Evolutionary conservation across 2,113 vertebrate species (phyloP).

Genomic region (Ptyas mucosa): DNA sequence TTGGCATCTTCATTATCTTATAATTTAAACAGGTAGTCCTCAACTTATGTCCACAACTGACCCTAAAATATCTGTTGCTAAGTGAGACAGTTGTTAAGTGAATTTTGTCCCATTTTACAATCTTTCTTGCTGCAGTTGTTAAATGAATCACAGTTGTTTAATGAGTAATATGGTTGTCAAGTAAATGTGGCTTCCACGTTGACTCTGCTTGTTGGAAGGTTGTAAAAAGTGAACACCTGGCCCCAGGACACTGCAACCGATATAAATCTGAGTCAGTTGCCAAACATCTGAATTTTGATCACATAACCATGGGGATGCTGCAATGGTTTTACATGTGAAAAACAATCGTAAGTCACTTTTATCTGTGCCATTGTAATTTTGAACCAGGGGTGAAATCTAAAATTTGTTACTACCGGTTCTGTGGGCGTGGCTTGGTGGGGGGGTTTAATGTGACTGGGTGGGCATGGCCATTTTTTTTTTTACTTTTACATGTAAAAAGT

Average conservation of each 20-base stretch:
- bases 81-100: background rate
- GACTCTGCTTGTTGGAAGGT: background rate
- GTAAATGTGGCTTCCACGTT: too few species aligned
- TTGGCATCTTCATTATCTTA: background rate
- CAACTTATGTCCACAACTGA: background rate
- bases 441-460: too few species aligned
- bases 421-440: too few species aligned
- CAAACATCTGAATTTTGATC: background rate
- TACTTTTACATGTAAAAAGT: too few species aligned
- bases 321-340: background rate
- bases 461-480: too few species aligned
- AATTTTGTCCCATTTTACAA: too few species aligned
- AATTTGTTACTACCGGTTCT: too few species aligned
- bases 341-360: background rate
- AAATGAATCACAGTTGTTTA: too few species aligned
- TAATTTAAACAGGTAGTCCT: background rate
- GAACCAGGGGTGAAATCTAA: too few species aligned
- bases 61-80: background rate
- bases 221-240: background rate
- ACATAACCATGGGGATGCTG: background rate
- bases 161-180: too few species aligned
- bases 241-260: background rate
- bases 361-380: background rate
- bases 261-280: background rate
- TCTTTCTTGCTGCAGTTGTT: too few species aligned